phyloP scores from a whole-genome alignment of 2,888 invertebrate species.

The Altica lythri region DNA sequence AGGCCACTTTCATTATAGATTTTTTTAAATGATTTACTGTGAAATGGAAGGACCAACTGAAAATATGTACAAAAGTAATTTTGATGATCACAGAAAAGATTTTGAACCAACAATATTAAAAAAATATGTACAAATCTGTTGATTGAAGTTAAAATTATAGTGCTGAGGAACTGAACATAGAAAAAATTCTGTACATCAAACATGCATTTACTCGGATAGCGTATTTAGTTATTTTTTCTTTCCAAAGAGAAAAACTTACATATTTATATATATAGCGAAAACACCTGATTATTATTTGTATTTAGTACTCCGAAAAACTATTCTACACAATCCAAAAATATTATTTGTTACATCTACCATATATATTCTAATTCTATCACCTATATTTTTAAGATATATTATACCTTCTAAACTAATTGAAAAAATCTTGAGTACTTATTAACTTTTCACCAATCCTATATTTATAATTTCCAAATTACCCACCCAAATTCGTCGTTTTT shows the following conservation, averaged over 20 bases:
- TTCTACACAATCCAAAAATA: conserved; percentile 58
- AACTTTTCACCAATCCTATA: conserved; percentile 9
- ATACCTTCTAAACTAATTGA: conserved; percentile 45
- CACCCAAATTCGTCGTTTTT: not conserved
- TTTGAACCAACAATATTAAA: conserved; percentile 41
- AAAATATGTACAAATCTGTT: conserved; percentile 43
- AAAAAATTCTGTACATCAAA: conserved; percentile 36
- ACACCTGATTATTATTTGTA: conserved; percentile 49
- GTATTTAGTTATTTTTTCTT: conserved; percentile 16
- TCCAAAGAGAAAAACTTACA: conserved; percentile 36
- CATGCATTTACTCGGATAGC: conserved; percentile 40
- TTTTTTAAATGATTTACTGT: not conserved
- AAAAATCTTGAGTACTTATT: conserved; percentile 32
- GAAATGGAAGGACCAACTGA: conserved; percentile 22
- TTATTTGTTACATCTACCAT: conserved; percentile 54
- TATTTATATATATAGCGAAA: conserved; percentile 40
- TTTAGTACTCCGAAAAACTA: conserved; percentile 48
- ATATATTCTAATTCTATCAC: conserved; percentile 46
- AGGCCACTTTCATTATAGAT: conserved; percentile 4
- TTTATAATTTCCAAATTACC: not conserved
- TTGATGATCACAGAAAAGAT: conserved; percentile 45
- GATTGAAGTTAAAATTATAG: conserved; percentile 31
- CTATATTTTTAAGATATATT: conserved; percentile 50
- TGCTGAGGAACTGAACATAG: conserved; percentile 34
- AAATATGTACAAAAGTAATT: conserved; percentile 43